Percentiles rank a stretch among this genome's conserved stretches.
Conservation (phyloP, 2,888 invertebrate species). For the Trissolcus brochymenae region DNA sequence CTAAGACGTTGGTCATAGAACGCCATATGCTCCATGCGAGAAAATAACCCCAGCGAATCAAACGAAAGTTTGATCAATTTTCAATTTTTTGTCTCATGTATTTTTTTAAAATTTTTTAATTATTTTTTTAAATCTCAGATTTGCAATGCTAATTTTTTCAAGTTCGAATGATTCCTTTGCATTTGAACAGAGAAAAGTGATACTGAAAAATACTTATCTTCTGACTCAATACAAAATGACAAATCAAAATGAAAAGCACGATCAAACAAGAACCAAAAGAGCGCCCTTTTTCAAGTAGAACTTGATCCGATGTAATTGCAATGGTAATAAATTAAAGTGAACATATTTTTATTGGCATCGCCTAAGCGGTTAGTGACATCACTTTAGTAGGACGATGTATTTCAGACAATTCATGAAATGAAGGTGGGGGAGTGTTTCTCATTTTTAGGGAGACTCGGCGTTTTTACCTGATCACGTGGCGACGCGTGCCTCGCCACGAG, state of each 20-base stretch:
- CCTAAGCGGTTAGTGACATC: constrained; percentile 44
- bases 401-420: constrained; percentile 24
- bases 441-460: constrained; percentile 61
- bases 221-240: too few species aligned
- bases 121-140: neutral
- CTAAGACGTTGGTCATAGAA: constrained; percentile 62
- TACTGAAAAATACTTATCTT: too few species aligned
- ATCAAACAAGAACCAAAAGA: too few species aligned
- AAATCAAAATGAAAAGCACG: too few species aligned
- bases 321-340: constrained; percentile 41
- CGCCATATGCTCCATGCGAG: constrained; percentile 61
- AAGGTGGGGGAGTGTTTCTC: constrained; percentile 59
- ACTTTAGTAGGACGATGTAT: constrained; percentile 40
- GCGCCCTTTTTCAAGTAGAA: neutral
- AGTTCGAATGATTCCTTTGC: too few species aligned
- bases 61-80: constrained; percentile 37
- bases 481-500: constrained; percentile 64
- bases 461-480: constrained; percentile 62
- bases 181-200: too few species aligned
- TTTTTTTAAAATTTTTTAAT: constrained; percentile 24
- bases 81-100: constrained; percentile 29
- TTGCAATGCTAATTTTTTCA: too few species aligned
- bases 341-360: constrained; percentile 10
- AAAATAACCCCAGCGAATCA: constrained; percentile 59
- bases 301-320: constrained; percentile 56